phyloP scores from a whole-genome alignment of 2,888 invertebrate species.

The Lasiommata megera region DNA sequence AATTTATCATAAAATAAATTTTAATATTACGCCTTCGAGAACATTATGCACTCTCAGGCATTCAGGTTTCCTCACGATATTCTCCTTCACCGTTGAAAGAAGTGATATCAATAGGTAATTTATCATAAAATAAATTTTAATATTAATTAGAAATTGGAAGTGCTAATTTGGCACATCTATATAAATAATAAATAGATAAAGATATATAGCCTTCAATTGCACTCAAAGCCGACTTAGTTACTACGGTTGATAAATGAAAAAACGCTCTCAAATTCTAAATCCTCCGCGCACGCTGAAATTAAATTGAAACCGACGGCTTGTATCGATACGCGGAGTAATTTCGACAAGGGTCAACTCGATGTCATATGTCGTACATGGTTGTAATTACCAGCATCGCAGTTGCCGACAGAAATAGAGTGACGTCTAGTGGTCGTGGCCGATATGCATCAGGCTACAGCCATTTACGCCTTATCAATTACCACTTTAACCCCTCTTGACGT shows the following conservation, averaged over 20 bases:
- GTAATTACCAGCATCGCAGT: slow-evolving; percentile 63
- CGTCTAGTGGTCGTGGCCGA: slow-evolving; percentile 54
- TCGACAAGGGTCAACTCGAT: slow-evolving; percentile 40
- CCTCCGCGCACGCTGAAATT: slow-evolving; percentile 45
- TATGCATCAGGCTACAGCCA: slow-evolving; percentile 21
- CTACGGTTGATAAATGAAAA: not conserved
- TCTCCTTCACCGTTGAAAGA: no score
- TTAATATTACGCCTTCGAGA: no score
- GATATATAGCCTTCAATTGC: no score
- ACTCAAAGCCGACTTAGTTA: no score
- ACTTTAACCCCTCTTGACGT: slow-evolving; percentile 20
- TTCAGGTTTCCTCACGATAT: no score
- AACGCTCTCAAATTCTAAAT: not conserved
- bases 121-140: no score
- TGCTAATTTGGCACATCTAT: no score
- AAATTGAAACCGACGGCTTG: slow-evolving; percentile 64
- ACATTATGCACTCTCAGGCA: no score
- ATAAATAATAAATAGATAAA: no score
- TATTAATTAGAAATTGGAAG: no score
- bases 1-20: no score
- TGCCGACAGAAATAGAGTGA: slow-evolving; percentile 52
- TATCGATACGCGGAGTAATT: slow-evolving; percentile 35
- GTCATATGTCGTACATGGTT: slow-evolving; percentile 42
- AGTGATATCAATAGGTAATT: no score
- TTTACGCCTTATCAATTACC: slow-evolving; percentile 31